Conservation (phyloP, 2,888 invertebrate species). For the Heliconius charithonia region DNA sequence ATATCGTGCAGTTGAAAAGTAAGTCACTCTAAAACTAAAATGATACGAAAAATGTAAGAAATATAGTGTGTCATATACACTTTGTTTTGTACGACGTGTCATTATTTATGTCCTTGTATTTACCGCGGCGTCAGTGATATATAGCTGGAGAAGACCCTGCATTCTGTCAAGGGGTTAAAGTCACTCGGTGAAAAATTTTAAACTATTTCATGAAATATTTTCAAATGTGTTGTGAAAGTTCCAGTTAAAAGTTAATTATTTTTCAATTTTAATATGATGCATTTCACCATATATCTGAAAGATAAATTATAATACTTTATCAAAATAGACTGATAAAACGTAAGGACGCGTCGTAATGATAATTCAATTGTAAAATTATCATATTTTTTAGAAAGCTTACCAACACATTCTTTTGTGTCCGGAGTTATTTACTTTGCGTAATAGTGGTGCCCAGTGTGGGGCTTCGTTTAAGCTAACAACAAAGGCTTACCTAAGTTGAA, state of each 20-base stretch:
- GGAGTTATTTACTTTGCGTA: too few species aligned
- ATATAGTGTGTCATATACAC: conserved; percentile 1
- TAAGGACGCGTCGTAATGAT: too few species aligned
- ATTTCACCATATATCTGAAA: background rate
- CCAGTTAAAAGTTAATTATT: background rate
- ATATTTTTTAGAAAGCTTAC: too few species aligned
- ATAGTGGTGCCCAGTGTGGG: too few species aligned
- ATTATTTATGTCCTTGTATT: conserved; percentile 2
- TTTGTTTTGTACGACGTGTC: conserved; percentile 1
- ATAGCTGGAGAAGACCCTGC: background rate
- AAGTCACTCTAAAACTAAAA: background rate
- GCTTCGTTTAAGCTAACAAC: too few species aligned
- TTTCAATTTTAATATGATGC: background rate
- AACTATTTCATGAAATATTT: conserved; percentile 7
- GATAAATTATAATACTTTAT: too few species aligned
- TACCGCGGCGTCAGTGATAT: conserved; percentile 5
- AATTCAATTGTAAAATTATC: too few species aligned
- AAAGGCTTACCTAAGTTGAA: too few species aligned
- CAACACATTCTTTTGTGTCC: too few species aligned
- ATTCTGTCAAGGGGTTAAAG: conserved; percentile 3
- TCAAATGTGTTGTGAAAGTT: background rate
- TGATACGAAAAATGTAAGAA: background rate
- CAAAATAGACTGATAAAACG: too few species aligned
- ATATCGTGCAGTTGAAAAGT: background rate
- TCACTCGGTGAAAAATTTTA: background rate